Evolutionary conservation across 2,888 invertebrate genomes (phyloP).

Genomic region (Eucera pruinosa): DNA sequence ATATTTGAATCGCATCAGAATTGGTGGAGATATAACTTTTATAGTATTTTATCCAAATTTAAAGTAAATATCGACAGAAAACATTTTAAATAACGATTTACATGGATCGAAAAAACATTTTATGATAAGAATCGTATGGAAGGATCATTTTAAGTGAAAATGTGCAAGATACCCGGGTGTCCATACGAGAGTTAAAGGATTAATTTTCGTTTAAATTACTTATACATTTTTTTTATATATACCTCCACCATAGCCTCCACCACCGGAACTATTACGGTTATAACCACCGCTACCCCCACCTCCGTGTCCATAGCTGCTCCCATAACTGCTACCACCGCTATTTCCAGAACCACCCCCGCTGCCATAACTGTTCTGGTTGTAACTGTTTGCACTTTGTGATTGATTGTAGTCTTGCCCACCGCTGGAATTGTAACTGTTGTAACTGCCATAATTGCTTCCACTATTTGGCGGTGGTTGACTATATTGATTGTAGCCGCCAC

Average conservation of each 20-base stretch:
- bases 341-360: conserved; percentile 84
- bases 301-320: conserved; percentile 82
- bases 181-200: no score
- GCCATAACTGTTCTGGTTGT: conserved; percentile 77
- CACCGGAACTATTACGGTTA: conserved; percentile 45
- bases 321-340: conserved; percentile 85
- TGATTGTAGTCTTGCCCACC: conserved; percentile 76
- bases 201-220: background rate
- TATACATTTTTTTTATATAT: conserved; percentile 24
- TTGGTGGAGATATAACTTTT: no score
- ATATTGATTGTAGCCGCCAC: conserved; percentile 79
- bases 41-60: no score
- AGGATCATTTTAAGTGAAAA: no score
- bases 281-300: conserved; percentile 77
- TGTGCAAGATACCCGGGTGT: no score
- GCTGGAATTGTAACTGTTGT: conserved; percentile 76
- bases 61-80: no score
- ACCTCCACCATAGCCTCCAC: conserved; percentile 77
- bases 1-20: no score
- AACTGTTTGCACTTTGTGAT: conserved; percentile 75
- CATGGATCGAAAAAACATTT: no score
- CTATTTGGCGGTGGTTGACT: conserved; percentile 81
- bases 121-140: no score
- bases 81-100: no score
- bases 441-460: conserved; percentile 77